Base-by-base conservation (phyloP, 2,888 invertebrate species). In the Amorpha juglandis region DNA sequence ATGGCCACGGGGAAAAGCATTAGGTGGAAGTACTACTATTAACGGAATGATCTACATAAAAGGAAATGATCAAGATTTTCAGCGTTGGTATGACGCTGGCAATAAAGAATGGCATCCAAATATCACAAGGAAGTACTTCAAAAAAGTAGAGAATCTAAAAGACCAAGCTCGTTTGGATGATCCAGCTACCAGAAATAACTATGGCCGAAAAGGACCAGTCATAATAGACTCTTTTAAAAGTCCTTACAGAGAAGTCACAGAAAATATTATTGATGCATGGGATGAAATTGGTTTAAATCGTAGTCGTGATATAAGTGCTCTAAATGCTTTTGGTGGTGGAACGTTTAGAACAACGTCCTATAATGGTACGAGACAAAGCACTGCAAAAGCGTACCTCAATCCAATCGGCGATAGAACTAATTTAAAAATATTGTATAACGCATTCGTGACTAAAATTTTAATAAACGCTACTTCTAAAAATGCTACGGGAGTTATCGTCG, bases 1-100 rank as follows among this genome's bases (percentile, higher is more conserved):
- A 6, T 93, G 94, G 94, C 89, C 94, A n/a, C 86, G 94, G 33
- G 95, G 95, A 0, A 95, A 94, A 72, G 86, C 92, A 73, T 81
- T 94, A 72, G 94, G 94, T 55, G 94, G 94, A 4, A 85, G 88
- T 0, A 91, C 93, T 12, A 81, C 84, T 1, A 75, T 94, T 16
- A 94, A 94, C 74, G 91, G 85, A 38, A 93, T 94, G 86, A 78
- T 94, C 52, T 94, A 92, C 70, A 79, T 94, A 4, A 86, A 89
- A 3, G 94, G 94, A 0, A 87, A 84, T 69, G 78, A 74, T 0
- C 69, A 76, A 0, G 92, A 94, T 71, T 94, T 88, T 67, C 81
- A 91, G 51, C 75, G 79, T 45, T 94, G 94, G 94, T 84, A 85
- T 16, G 73, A 73, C 9, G 52, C 16, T 6, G 67, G 67, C 0